Base-by-base conservation (phyloP, 2,113 vertebrate species). In the Sterrhoptilus dennistouni region DNA sequence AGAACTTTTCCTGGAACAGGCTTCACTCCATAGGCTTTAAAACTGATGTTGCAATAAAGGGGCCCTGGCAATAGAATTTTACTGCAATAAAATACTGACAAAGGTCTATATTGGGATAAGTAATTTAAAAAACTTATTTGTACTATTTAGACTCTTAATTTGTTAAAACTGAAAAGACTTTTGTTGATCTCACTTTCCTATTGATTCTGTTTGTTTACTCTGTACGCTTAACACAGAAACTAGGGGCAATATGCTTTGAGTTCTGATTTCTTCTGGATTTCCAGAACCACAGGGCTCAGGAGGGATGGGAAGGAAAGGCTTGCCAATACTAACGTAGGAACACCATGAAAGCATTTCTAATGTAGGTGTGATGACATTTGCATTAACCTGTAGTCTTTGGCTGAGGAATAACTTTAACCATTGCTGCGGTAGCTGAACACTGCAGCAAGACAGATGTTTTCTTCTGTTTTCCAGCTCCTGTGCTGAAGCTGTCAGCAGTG, bases 51-150 rank as follows among this genome's bases (percentile, higher is more conserved):
- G 92, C 93, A 96, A 95, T 93, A 95, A 78, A 68, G 65, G 94
- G 96, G 77, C 87, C 89, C 93, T 57, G 95, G 93, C 95, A 96
- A 96, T 95, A 96, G 93, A 91, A 96, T 89, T 95, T 92, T 89
- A 89, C 83, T 94, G 96, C 96, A 97, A 96, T 97, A 95, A 97
- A 96, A 90, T 89, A 89, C 94, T 94, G 88, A 95, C 92, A 95
- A 94, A 96, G 95, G 83, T 95, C 96, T 96, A 95, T 95, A 91
- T 65, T 96, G 92, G 90, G 45, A 92, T 95, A 95, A 95, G 93
- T 95, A 95, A 97, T 83, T 93, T 63, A 86, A 97, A 95, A 86
- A 76, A 80, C 52, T 81, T 84, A 82, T 95, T 97, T 96, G 92
- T 96, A 96, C 92, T 96, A 89, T 93, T 93, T 94, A 96, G 90